Evolutionary conservation across 2,888 invertebrate genomes (phyloP), one percentile per base, ranked within the genome.

Genomic region (Phlogophora meticulosa): DNA sequence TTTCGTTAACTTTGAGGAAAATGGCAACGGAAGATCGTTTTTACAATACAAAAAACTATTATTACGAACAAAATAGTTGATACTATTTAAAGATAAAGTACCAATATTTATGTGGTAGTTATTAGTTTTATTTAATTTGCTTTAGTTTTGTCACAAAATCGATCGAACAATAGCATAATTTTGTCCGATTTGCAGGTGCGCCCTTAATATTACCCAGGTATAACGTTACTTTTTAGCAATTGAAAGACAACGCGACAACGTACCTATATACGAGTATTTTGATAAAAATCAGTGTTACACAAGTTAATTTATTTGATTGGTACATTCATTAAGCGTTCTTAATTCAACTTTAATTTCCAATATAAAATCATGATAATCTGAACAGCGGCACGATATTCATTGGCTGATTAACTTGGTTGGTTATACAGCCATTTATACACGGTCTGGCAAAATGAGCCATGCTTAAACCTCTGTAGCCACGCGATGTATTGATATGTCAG

Each of bases 331-430:
- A 24, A 13, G 7, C 34, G 24, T 9, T n/a, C n/a, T 36, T 15
- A 28, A 11, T 63, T 42, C 15, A 72, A 64, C 10, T 49, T 67
- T 48, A 40, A 72, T 48, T 72, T 72, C n/a, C 34, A 67, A 72
- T 72, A 72, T 67, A 67, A 72, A 72, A 67, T 67, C 48, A 72
- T 64, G 72, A 42, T 49, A 73, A 52, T 67, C 28, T 69, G 69
- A 42, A 48, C 46, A 66, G 67, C 64, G 64, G 34, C n/a, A 36
- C 20, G 42, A 38, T n/a, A 67, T 67, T 67, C 34, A 63, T 64
- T 63, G 64, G 28, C 36, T 67, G 72, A 67, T 72, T 67, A 67
- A 69, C 74, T 69, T 43, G 36, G 17, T 32, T 32, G 49, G 49
- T 45, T 68, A 51, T 53, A 34, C 69, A 46, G 17, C 52, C 69